Conservation (phyloP, 2,888 invertebrate genomes). For the Tholera decimalis region DNA sequence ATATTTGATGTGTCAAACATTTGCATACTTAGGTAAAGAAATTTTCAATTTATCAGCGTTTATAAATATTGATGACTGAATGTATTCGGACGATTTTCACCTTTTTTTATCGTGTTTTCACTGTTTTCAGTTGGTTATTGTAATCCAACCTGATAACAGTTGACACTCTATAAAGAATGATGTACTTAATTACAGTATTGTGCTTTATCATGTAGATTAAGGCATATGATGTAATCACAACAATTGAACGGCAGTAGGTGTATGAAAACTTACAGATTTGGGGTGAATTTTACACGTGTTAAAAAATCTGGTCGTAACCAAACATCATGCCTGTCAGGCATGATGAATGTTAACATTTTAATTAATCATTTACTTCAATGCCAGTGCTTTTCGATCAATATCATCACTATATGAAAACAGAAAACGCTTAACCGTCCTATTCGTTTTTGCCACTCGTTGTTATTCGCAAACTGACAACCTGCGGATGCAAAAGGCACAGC, state of each 20-base stretch:
- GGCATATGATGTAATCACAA: conserved; percentile 29
- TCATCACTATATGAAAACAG: background rate
- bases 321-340: background rate
- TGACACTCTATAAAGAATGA: conserved; percentile 30
- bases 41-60: conserved; percentile 20
- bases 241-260: conserved; percentile 1
- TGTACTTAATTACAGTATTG: conserved; percentile 40
- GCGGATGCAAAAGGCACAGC: too few relatives aligned
- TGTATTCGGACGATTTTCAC: conserved; percentile 10
- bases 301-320: background rate
- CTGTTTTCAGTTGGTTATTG: conserved; percentile 40
- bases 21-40: conserved; percentile 24
- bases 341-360: background rate
- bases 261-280: background rate
- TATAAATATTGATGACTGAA: conserved; percentile 43
- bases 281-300: background rate
- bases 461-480: too few relatives aligned
- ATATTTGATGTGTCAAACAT: conserved; percentile 19
- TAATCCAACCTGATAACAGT: conserved; percentile 44
- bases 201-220: conserved; percentile 29
- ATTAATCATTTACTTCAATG: too few relatives aligned
- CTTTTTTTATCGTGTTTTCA: conserved; percentile 41
- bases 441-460: too few relatives aligned
- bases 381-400: background rate
- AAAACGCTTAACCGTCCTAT: too few relatives aligned